phyloP scores from a whole-genome alignment of 2,113 vertebrate species.

The Poeciliopsis occidentalis region DNA sequence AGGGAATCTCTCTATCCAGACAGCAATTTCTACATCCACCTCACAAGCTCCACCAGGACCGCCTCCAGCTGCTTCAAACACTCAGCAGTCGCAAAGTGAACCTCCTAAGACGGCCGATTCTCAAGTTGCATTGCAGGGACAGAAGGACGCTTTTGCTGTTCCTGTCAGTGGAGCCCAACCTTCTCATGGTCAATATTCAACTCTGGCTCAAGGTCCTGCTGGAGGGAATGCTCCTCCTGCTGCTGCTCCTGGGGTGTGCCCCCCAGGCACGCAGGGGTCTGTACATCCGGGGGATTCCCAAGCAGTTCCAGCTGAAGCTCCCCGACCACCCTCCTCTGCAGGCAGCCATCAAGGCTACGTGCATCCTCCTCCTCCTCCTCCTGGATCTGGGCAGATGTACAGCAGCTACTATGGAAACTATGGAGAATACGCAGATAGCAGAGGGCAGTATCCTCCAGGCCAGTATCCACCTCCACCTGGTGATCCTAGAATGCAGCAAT shows the following conservation, averaged over 20 bases:
- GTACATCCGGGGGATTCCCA: conserved; percentile 50
- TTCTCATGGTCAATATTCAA: conserved; percentile 52
- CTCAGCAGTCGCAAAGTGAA: conserved; percentile 45
- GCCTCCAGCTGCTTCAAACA: conserved; percentile 39
- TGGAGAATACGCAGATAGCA: conserved; percentile 80
- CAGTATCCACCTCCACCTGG: conserved; percentile 77
- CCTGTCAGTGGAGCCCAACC: conserved; percentile 49
- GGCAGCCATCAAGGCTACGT: conserved; percentile 82
- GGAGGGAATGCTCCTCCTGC: conserved; percentile 35
- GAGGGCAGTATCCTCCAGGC: conserved; percentile 75
- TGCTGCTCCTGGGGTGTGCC: conserved; percentile 30
- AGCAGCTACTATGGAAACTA: conserved; percentile 81
- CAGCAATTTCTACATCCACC: conserved; percentile 40
- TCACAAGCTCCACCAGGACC: conserved; percentile 49
- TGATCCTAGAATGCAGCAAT: conserved; percentile 86
- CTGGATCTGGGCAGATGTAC: conserved; percentile 64
- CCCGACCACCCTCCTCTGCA: conserved; percentile 79
- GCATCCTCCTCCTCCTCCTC: conserved; percentile 54
- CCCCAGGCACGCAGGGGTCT: conserved; percentile 57
- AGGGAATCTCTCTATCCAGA: conserved; percentile 58
- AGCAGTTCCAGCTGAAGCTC: conserved; percentile 73
- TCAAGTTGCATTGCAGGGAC: conserved; percentile 53
- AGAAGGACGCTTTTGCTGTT: conserved; percentile 33
- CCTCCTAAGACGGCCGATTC: conserved; percentile 46
- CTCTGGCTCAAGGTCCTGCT: conserved; percentile 41